Conservation (phyloP, 2,797 vertebrate species). For the Sebastes oblongus region DNA sequence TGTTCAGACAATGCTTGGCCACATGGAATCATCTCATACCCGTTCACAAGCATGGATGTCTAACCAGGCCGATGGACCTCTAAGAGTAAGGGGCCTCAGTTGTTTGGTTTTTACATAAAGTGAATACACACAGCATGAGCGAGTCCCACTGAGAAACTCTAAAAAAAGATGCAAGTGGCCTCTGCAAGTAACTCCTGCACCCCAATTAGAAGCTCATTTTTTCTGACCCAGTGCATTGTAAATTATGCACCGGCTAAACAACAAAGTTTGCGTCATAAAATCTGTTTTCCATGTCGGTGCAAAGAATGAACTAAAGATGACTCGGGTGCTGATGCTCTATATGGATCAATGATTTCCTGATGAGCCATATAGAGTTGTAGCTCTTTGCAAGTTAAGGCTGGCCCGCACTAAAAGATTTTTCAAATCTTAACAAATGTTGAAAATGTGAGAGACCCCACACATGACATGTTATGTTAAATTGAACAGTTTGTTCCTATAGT, state of each 20-base stretch:
- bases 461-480: too few species aligned
- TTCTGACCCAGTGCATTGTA: background rate
- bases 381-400: background rate
- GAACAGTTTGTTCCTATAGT: too few species aligned
- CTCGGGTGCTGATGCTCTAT: conserved; percentile 5
- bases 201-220: background rate
- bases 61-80: background rate
- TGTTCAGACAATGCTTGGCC: background rate
- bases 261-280: background rate
- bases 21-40: background rate
- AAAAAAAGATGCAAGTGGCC: conserved; percentile 3
- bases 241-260: background rate
- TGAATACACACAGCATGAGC: background rate
- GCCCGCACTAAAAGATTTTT: too few species aligned
- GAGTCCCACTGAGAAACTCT: background rate
- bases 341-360: background rate
- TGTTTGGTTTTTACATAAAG: conserved; percentile 22
- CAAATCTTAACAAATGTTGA: too few species aligned
- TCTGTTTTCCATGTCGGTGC: background rate
- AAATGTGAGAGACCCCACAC: too few species aligned
- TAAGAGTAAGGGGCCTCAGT: background rate
- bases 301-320: background rate
- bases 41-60: background rate
- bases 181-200: background rate
- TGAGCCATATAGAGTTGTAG: background rate